Percentiles rank a stretch among this genome's conserved stretches.
Conservation (phyloP, 1,140 invertebrate species). For the Bombus superbus region DNA sequence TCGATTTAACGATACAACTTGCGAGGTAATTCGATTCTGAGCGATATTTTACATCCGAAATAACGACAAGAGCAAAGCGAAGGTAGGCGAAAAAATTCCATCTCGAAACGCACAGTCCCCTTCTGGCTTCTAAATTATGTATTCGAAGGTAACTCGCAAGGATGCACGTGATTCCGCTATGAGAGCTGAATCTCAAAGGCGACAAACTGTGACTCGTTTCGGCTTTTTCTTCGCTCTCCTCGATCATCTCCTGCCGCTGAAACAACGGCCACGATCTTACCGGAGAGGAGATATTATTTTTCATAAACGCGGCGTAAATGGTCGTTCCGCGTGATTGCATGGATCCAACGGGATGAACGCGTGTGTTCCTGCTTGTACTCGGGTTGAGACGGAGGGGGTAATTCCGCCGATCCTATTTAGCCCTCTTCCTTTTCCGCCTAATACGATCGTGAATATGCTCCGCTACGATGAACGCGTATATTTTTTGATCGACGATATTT, state of each 20-base stretch:
- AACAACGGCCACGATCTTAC: constrained; percentile 13
- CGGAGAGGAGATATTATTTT: constrained; percentile 68
- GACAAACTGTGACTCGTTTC: constrained; percentile 22
- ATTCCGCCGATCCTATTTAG: constrained; percentile 6
- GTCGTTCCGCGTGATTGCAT: constrained; percentile 71
- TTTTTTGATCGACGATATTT: not conserved
- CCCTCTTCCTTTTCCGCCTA: not conserved
- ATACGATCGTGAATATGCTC: not conserved
- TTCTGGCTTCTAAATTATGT: constrained; percentile 36
- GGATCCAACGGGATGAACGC: constrained; percentile 57
- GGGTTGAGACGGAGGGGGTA: constrained; percentile 31
- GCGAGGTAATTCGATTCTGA: too few relatives aligned
- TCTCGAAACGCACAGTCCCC: not conserved
- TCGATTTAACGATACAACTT: too few relatives aligned
- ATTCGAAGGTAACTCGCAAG: not conserved
- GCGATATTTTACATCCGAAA: too few relatives aligned
- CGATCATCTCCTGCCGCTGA: constrained; percentile 32
- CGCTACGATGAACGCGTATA: too few relatives aligned
- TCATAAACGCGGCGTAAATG: constrained; percentile 69
- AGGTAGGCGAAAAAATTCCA: not conserved
- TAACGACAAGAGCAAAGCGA: too few relatives aligned
- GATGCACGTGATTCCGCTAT: not conserved
- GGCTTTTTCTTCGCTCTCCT: constrained; percentile 18
- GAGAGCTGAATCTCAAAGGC: constrained; percentile 27
- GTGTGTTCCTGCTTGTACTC: constrained; percentile 35